Base-by-base conservation (phyloP, 1,140 invertebrate species). In the Leptoteleia sp. region DNA sequence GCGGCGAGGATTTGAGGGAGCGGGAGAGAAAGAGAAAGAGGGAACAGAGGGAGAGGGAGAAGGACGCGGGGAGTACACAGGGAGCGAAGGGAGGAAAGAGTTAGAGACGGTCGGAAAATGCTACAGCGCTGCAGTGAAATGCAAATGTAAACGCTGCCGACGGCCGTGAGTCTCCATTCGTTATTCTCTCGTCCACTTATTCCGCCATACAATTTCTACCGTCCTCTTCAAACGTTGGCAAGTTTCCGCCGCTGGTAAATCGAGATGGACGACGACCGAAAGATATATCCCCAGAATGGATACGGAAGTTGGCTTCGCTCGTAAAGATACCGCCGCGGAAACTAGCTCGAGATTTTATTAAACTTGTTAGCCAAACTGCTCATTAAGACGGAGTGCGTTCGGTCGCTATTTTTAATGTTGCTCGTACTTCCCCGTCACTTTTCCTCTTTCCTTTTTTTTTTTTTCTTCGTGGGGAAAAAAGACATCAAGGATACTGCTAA, bases 171-270 rank as follows among this genome's bases (percentile, higher is more conserved):
- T 68, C 45, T 76, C 54, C 38, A 65, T 73, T 80, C 72, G 67
- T 80, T 80, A 76, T 73, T 73, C 68, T 64, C 62, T 72, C 72
- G 70, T 79, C 64, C 65, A 79, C 64, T 80, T 67, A 80, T 80
- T 76, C 64, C 45, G 16, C 62, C 48, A 43, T 52, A 70, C 65
- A 71, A 76, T 80, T 71, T 67, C 50, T 61, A 33, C 37, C 50
- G 40, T 70, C 35, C 73, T 79, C 71, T 59, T 62, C 27, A 57
- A 62, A 37, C 54, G 55, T 54, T 62, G 68, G 64, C 62, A 79
- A 79, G 55, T 79, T 73, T 43, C 62, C 61, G 68, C 68, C 42
- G 42, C 57, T 64, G 62, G 55, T 68, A 64, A 73, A 73, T 50
- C 70, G 42, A 62, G 59, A 75, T 61, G 57, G 47, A 68, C 57